Base-by-base conservation (phyloP, 2,113 vertebrate genomes). In the Emydura subglobosa region DNA sequence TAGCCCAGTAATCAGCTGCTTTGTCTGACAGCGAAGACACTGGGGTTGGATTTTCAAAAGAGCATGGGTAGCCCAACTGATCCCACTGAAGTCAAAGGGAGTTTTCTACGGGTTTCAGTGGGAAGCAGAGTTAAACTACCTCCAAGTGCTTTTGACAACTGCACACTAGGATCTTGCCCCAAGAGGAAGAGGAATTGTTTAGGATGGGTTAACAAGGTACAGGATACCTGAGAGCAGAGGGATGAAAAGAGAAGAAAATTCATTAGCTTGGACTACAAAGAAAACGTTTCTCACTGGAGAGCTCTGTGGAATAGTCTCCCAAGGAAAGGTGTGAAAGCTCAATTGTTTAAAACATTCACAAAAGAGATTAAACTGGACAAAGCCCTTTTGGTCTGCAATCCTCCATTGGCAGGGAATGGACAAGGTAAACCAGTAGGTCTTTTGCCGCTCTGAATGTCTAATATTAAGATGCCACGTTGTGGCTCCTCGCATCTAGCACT, bases 141-240 rank as follows among this genome's bases (percentile, higher is more conserved):
- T 27, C 27, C 19, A 12, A 0, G 16, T 14, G 22, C 49, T 72
- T 85, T n/a, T 12, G 12, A n/a, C 61, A 68, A 68, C 8, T n/a
- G 61, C 61, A n/a, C 29, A 13, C 13, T 2, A 34, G 16, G 31
- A 5, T 83, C 91, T 83, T 90, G 90, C 6, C 82, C 2, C 7
- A 89, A 42, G 2, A 61, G 51, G 68, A 94, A 82, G 80, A 89
- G 17, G 17, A 94, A 44, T 82, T 91, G 78, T 55, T 83, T 65
- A 65, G 31, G 61, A 34, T 34, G 61, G 12, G 61, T 13, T 65
- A 65, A 65, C 61, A 68, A 65, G 34, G 34, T 19, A n/a, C 34
- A 17, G 4, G 61, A n/a, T 34, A 68, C 13, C 31, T n/a, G 16
- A 31, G 16, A 68, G 61, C 61, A 68, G 61, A 19, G 61, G 34